Evolutionary conservation across 2,888 invertebrate species (phyloP), one percentile per base, ranked within the genome.

Genomic region (Drosophila setosimentum): DNA sequence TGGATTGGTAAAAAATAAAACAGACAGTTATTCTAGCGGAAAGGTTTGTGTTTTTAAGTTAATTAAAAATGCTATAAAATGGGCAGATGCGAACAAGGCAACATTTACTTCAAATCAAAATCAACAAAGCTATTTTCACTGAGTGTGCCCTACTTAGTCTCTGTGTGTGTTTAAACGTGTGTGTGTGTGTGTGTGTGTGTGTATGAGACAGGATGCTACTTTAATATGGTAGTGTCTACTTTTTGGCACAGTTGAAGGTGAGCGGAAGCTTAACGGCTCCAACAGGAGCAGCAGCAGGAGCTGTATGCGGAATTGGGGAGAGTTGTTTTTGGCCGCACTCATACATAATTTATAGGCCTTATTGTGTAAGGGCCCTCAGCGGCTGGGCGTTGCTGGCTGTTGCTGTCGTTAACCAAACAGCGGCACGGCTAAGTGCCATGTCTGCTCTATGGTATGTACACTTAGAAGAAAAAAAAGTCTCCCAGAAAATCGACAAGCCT

Each of bases 331-430:
- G 57, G 66, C 62, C 72, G 42, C 67, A 54, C 80, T 87, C 79
- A 87, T 87, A 82, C 89, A 87, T 87, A 89, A 89, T 87, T 87
- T 79, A 87, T 87, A 62, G 69, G 72, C 75, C 77, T 74, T 68
- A 80, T 68, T 71, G 71, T 71, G 59, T 63, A 58, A 30, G 66
- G 72, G 62, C 78, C 80, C 80, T 60, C 65, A 63, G 80, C 68
- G 74, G 55, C 78, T 78, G 71, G 69, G 78, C 71, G 68, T 72
- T 69, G 73, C 62, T 54, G 51, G 55, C 49, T 63, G 71, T 74
- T 67, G 73, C 68, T 82, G 82, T 84, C 73, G 88, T 76, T 87
- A 85, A 72, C 80, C 83, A 88, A 88, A 88, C 79, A 83, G 80
- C 73, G 66, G 64, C 68, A 60, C 65, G 65, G 71, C 80, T 87